Evolutionary conservation across 2,113 vertebrate genomes (phyloP).

Genomic region (Axis porcinus): DNA sequence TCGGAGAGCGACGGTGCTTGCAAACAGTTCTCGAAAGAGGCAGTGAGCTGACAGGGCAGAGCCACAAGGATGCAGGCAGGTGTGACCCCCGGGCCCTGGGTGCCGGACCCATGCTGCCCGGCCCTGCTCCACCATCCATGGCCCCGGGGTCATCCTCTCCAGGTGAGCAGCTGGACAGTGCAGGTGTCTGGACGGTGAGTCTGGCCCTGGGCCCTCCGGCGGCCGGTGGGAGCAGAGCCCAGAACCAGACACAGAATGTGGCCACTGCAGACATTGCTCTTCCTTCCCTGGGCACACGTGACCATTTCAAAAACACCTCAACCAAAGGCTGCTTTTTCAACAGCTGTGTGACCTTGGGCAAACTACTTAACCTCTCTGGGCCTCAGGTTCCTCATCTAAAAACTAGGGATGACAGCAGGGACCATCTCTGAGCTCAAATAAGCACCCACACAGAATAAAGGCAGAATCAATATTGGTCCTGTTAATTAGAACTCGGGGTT

Average conservation of each 20-base stretch:
- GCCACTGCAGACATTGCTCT: accelerated
- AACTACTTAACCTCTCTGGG: background rate
- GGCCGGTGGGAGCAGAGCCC: background rate
- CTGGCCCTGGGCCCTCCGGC: background rate
- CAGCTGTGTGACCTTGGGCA: background rate
- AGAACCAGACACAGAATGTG: too few species aligned
- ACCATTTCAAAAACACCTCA: background rate
- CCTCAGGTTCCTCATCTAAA: background rate
- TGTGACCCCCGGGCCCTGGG: background rate
- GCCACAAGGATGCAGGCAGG: background rate
- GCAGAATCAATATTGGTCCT: too few species aligned
- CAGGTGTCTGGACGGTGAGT: background rate
- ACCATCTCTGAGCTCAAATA: accelerated
- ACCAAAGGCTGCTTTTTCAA: background rate
- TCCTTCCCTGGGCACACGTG: accelerated
- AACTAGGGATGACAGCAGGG: background rate
- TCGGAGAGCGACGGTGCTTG: background rate
- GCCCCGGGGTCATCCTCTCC: background rate
- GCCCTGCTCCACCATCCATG: accelerated
- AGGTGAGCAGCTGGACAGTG: background rate
- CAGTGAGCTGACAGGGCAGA: background rate
- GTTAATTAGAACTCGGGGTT: background rate
- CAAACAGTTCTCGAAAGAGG: conserved; percentile 24
- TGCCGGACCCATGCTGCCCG: accelerated
- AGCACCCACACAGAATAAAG: background rate